Evolutionary conservation across 2,888 invertebrate genomes (phyloP), one percentile per base, ranked within the genome.

Genomic region (Rhamphomyia laevipes): DNA sequence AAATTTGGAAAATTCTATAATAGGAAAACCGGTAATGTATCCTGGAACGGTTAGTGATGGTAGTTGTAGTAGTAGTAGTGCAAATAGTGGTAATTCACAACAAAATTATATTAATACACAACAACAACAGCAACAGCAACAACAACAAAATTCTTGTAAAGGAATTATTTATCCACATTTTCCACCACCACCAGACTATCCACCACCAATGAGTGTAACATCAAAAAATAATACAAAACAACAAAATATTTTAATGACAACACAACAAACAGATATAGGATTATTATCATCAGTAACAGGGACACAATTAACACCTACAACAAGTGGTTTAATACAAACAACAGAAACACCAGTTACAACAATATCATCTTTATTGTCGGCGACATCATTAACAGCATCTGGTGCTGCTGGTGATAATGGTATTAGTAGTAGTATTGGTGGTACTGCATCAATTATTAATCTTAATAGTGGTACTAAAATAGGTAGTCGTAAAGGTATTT

Each of bases 121-220:
- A 16, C 53, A 47, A 44, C 53, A 53, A 40, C 48, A 52, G 18
- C 58, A 59, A 44, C 35, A 55, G 54, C 59, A 63, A 48, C 62
- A 58, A 1, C 56, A 59, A 17, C 58, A 61, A 49, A 35, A 35
- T 35, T 6, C n/a, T 13, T 35, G n/a, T 35, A n/a, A 35, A 35
- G 4, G n/a, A 5, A n/a, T 27, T 27, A 6, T 27, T 27, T 35
- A 35, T 35, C 35, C 35, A n/a, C 35, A 35, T 72, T 82, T 83
- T 68, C 78, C 81, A 55, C 83, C 81, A 53, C 81, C 82, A 57
- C 81, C 82, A 56, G 77, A 78, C 50, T 81, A 80, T 63, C 80
- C 79, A 51, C 78, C 81, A 23, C 73, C 74, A 23, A 67, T 64
- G 4, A 13, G 13, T n/a, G 13, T 35, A 35, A n/a, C n/a, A n/a